Base-by-base conservation (phyloP, 2,113 vertebrate genomes). In the Rhabdornis inornatus region DNA sequence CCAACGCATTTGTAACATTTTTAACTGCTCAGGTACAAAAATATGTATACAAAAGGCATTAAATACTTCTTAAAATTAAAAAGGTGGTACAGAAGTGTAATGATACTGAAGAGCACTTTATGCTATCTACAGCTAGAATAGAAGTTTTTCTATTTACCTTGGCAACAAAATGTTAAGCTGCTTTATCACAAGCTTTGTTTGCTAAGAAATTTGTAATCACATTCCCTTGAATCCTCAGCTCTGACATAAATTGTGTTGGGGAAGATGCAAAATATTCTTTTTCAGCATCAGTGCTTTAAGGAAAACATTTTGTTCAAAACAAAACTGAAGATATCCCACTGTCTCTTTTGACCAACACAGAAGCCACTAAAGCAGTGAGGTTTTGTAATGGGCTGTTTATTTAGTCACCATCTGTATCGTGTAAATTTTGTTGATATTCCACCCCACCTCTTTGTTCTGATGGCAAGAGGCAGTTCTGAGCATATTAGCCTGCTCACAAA, bases 201-300 rank as follows among this genome's bases (percentile, higher is more conserved):
- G 97, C 97, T 69, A 96, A 98, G 95, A 98, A 98, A 91, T 98
- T 98, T 59, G 97, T 98, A 4, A 84, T 98, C 61, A 98, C 94
- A 89, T 99, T 98, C 47, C 96, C 95, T 63, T 97, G 97, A 70
- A 97, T 98, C 22, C 85, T 98, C 98, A 55, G 83, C 84, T 49
- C 97, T 98, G 35, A 55, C 18, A 61, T 17, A 78, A 60, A 50
- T 77, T 84, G 75, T 75, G 7, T 55, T 64, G 19, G 42, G 10
- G 33, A 82, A 37, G 5, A 9, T 75, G 33, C 5, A 75, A 81
- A 91, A 63, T 66, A 30, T 63, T 65, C 3, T 59, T 66, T 87
- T 87, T n/a, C 33, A 64, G 17, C 20, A 71, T 52, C 28, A 37
- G 13, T 5, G 0, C 2, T 60, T 35, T 66, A 57, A 66, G 11